Percentiles rank a stretch among this genome's conserved stretches.
These are phyloP conservation scores for Malurus cyaneus DNA, from an alignment of 2,113 vertebrate species.

Conservation along the genomic window DNA sequence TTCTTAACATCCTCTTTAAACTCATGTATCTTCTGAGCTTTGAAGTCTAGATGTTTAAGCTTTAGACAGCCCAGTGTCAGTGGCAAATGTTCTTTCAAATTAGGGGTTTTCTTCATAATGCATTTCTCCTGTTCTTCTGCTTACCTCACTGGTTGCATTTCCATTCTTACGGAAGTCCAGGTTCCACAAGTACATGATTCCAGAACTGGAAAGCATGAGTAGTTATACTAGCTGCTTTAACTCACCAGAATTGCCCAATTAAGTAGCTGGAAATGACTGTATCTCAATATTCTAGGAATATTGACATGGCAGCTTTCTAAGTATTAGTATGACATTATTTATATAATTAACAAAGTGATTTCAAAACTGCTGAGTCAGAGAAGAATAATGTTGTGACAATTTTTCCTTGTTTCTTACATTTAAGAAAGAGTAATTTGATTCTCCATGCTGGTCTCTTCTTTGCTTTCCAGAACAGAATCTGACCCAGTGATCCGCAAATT, in stretches of 20 bases:
- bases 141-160: background rate
- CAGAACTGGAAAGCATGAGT: background rate
- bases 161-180: background rate
- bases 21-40: background rate
- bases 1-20: background rate
- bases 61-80: background rate
- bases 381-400: background rate
- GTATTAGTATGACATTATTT: background rate
- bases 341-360: background rate
- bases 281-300: background rate
- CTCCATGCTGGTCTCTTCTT: background rate
- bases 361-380: background rate
- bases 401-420: background rate
- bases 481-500: background rate
- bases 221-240: background rate
- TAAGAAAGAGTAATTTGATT: background rate
- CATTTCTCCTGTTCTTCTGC: background rate
- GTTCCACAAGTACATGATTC: background rate
- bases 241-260: background rate
- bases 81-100: background rate
- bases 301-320: background rate
- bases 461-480: background rate
- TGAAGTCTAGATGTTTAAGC: background rate
- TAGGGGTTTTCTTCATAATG: background rate
- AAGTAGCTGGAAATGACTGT: background rate